A percentile compares a stretch with the other conserved stretches of the same genome.
Conservation (phyloP, 2,797 vertebrate species). For the Acrocephalus scirpaceus region DNA sequence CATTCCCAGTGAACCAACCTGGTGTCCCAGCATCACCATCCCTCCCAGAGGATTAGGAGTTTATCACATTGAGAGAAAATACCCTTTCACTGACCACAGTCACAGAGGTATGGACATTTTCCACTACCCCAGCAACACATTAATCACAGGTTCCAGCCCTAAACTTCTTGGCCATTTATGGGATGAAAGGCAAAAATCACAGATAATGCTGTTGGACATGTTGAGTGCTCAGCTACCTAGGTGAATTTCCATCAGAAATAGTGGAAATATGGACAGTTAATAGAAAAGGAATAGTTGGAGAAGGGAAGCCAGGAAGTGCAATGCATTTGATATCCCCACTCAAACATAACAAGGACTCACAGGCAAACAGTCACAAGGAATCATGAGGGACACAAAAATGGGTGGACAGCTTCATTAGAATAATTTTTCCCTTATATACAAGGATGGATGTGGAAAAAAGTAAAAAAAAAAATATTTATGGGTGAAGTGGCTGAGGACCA, state of each 20-base stretch:
- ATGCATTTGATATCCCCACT: neutral
- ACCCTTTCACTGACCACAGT: neutral
- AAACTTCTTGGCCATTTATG: neutral
- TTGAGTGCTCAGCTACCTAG: rapidly evolving
- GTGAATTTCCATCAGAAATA: neutral
- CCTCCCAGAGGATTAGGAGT: neutral
- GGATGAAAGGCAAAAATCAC: neutral
- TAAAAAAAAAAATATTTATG: neutral
- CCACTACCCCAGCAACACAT: neutral
- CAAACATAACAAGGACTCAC: neutral
- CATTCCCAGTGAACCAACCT: neutral
- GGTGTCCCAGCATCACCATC: neutral
- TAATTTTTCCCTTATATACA: neutral
- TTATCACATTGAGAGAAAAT: neutral
- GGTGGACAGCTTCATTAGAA: neutral
- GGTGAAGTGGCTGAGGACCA: neutral
- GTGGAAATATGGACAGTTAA: neutral
- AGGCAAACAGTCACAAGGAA: neutral
- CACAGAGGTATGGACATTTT: neutral
- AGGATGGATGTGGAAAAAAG: neutral
- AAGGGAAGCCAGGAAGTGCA: neutral
- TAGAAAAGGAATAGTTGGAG: neutral
- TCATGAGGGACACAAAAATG: neutral
- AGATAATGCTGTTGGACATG: neutral
- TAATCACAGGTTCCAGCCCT: neutral